A percentile compares a stretch with the other conserved stretches of the same genome.
Conservation (phyloP, 2,888 invertebrate species). For the Globia sparganii region DNA sequence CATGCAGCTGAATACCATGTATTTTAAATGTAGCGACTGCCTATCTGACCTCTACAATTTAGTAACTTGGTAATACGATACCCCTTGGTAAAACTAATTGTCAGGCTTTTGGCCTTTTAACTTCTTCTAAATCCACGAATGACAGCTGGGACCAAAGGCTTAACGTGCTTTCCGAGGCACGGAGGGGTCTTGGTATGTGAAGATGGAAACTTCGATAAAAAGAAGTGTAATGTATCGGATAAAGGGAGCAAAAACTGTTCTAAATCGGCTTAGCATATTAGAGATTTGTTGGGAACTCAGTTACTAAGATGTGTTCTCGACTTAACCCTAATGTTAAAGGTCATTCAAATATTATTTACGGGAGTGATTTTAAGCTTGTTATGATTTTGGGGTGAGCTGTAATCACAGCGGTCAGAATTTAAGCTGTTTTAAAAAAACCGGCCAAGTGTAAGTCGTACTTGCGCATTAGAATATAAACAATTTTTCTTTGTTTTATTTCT, state of each 20-base stretch:
- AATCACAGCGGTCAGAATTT: slow-evolving; percentile 14
- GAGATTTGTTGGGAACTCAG: slow-evolving; percentile 56
- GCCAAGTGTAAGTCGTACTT: not conserved
- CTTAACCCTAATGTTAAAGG: slow-evolving; percentile 26
- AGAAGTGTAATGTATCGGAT: slow-evolving; percentile 3
- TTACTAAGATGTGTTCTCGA: slow-evolving; percentile 18
- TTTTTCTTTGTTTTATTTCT: not conserved
- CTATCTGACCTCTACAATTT: no score
- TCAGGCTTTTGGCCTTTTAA: no score
- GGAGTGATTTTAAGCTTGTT: slow-evolving; percentile 12
- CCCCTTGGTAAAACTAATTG: no score
- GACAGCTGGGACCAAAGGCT: no score
- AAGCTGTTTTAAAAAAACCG: not conserved
- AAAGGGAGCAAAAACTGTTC: slow-evolving; percentile 33
- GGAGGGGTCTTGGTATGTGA: no score
- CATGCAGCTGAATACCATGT: no score
- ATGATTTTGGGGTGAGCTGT: slow-evolving; percentile 4
- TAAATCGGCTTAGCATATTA: slow-evolving; percentile 70
- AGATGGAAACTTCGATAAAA: slow-evolving; percentile 22
- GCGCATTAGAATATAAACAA: not conserved
- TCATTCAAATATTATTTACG: slow-evolving; percentile 32
- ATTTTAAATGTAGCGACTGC: no score
- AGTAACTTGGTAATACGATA: no score
- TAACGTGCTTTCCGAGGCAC: no score
- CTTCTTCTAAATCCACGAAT: no score